Base-by-base conservation (phyloP, 2,888 invertebrate genomes). In the Anthoptus insignis region DNA sequence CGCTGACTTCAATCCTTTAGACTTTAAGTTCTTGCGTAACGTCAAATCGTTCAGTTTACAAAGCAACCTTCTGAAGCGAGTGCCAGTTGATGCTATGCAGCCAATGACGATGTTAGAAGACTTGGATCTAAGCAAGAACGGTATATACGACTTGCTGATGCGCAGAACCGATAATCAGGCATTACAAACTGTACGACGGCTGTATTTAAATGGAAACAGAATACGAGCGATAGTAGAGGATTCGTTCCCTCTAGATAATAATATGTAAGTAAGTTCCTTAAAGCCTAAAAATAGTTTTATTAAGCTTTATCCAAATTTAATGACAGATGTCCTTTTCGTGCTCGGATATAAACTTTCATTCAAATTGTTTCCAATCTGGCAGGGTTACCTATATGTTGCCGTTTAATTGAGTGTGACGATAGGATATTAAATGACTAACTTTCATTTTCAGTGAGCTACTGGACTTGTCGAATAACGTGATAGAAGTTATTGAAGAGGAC, bases 51-150 rank as follows among this genome's bases (percentile, higher is more conserved):
- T 95, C 11, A 90, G 87, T 82, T 79, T 94, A 49, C 93, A 93
- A 67, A 86, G 85, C 47, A 95, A 95, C 72, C 68, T 80, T 24
- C 73, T 94, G 37, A 84, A 82, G 72, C 81, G 80, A 64, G 83
- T 94, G 29, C 91, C 91, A 0, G 73, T 87, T 13, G 86, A 88
- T 3, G 82, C 91, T 0, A 67, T 94, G 16, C 78, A 82, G 42
- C 84, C 86, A n/a, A 81, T 93, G 80, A 74, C 74, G 8, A 72
- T 82, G 27, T 73, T 95, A 16, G 87, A 89, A 70, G 87, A 88
- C 8, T 68, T 95, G 54, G 92, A 94, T 79, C 69, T 94, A 57
- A 93, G 94, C 70, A 86, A 92, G 67, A 95, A 95, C 76, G 82
- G 80, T 0, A 87, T 93, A 39, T 82, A 76, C 19, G 88, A 89